Base-by-base conservation (phyloP, 2,888 invertebrate genomes). In the Embidobia sp. region DNA sequence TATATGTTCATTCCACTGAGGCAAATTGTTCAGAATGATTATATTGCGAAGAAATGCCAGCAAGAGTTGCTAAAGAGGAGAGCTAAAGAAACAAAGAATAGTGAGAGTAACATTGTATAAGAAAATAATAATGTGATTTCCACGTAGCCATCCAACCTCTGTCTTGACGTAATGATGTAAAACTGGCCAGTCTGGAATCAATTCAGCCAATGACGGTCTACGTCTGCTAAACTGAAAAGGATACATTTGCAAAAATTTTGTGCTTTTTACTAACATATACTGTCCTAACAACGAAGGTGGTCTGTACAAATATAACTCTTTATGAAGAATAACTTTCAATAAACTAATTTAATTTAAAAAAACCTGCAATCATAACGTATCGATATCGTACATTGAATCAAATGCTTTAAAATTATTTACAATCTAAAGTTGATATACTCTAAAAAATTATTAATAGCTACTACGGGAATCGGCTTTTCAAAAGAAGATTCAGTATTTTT, bases 101-200 rank as follows among this genome's bases (percentile, higher is more conserved):
- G 11, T 27, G n/a, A 42, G 33, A 49, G 26, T 26, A 35, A 61
- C 51, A 70, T 29, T 27, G 37, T 72, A 31, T 44, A 16, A 73
- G 8, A 55, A n/a, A 63, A 37, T 26, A 48, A 33, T 13, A 61
- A 4, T 59, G 40, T 26, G 75, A 66, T 44, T 67, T 73, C 59
- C 46, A 42, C 16, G 67, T 59, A 66, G 48, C 11, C 53, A 44
- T 92, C 94, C 93, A 95, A 96, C 96, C 96, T 96, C 95, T 93
- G 94, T 93, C 92, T 92, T 93, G 92, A 92, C 92, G 93, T 94
- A 93, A 92, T 93, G 94, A 91, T 95, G 95, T 90, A 96, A 94
- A 90, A 94, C 94, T 89, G 97, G 97, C 97, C 97, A 98, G 92
- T 97, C 97, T 89, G 97, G 97, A 91, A 98, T 97, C 92, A 97